Conservation (phyloP, 2,888 invertebrate genomes). For the Synanthedon vespiformis region DNA sequence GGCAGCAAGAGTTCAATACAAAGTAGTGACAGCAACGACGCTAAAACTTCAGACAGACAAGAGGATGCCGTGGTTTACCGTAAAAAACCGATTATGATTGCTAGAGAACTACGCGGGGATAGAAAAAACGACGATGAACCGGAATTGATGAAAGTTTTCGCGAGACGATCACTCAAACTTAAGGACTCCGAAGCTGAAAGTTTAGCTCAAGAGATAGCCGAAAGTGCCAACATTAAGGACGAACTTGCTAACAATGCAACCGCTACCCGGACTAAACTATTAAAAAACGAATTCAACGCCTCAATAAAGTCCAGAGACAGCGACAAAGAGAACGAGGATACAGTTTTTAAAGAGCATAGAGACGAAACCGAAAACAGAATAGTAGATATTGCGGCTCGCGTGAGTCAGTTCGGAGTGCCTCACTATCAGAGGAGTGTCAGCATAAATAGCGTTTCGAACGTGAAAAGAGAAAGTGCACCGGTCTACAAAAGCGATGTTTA, state of each 20-base stretch:
- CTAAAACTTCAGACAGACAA: constrained; percentile 44
- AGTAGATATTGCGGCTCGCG: constrained; percentile 55
- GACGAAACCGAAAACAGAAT: constrained; percentile 43
- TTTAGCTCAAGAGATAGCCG: constrained; percentile 70
- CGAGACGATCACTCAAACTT: constrained; percentile 82
- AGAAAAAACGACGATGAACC: constrained; percentile 77
- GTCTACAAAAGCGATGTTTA: constrained; percentile 50
- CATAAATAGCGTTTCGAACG: constrained; percentile 46
- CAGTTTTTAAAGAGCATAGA: constrained; percentile 23
- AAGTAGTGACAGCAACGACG: constrained; percentile 56
- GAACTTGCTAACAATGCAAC: constrained; percentile 26
- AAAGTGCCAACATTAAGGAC: constrained; percentile 43
- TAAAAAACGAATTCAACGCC: constrained; percentile 62
- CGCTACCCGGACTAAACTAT: constrained; percentile 39
- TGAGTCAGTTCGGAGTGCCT: constrained; percentile 54
- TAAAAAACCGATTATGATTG: constrained; percentile 62
- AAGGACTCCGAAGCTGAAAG: constrained; percentile 76
- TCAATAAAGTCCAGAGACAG: constrained; percentile 75
- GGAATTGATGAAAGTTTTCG: constrained; percentile 85
- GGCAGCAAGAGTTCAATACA: constrained; percentile 64
- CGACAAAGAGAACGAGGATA: constrained; percentile 78
- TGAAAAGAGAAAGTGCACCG: constrained; percentile 57
- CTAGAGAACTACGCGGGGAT: constrained; percentile 46
- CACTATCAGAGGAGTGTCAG: constrained; percentile 61
- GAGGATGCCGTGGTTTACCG: constrained; percentile 68